Base-by-base conservation (phyloP, 2,113 vertebrate genomes). In the Perccottus glenii region DNA sequence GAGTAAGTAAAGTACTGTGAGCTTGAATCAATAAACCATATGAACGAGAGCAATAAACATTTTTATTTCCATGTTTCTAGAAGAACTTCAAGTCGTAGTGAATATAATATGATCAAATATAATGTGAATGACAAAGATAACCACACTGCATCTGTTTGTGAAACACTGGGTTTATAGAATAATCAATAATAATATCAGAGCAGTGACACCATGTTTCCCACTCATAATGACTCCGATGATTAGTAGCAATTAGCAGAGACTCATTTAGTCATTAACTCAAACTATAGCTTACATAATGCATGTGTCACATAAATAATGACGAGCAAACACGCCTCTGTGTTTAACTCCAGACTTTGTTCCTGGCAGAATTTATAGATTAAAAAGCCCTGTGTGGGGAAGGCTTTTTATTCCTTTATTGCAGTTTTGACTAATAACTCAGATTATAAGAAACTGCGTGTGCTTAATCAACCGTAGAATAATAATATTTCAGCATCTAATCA, bases 301-400 rank as follows among this genome's bases (percentile, higher is more conserved):
- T 44, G 12, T 64, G 69, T 52, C 61, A 65, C 19, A 14, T 59
- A 33, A 52, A 72, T 64, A 59, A 58, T 51, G 36, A 58, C 19
- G 19, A 27, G 19, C 19, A 27, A 27, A 27, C 19, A 27, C 48
- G 46, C 46, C 9, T 38, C 35, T 62, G 42, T 70, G 19, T 40
- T 11, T 55, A 32, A 53, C 14, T 36, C 11, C 40, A 44, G 19
- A 6, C 11, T 32, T 32, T 32, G 15, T 12, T 19, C 5, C 16
- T 48, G 12, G 11, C 4, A 67, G 44, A 55, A 49, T 33, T 15
- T 27, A 12, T 3, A 12, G 11, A 16, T 15, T 15, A 9, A 50
- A 32, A 14, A 55, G 44, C 44, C 12, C 12, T 46, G 44, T 46
- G 44, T 12, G 12, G 44, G 10, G 12, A 14, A 46, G 44, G 38